A percentile compares a stretch with the other conserved stretches of the same genome.
Evolutionary conservation across 2,797 vertebrate genomes (phyloP).

Genomic region (Anabacerthia variegaticeps): DNA sequence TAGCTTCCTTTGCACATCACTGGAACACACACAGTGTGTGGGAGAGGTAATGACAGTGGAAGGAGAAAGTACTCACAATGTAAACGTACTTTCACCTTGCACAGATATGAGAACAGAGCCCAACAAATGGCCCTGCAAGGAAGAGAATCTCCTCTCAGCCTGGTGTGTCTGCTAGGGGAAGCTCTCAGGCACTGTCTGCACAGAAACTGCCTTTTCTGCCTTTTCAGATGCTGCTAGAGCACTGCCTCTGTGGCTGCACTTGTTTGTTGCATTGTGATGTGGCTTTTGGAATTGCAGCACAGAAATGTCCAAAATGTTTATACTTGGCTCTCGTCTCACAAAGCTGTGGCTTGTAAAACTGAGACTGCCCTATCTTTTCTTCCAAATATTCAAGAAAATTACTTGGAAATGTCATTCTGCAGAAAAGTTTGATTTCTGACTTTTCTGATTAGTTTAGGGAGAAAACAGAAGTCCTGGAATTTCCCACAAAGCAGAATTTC

Average conservation of each 20-base stretch:
- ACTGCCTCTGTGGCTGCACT: not conserved
- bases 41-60: constrained; percentile 25
- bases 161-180: not conserved
- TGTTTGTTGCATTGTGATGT: not conserved
- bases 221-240: not conserved
- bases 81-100: constrained; percentile 32
- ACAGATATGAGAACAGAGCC: not conserved
- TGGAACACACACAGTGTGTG: not conserved
- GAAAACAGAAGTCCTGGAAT: constrained; percentile 52
- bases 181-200: not conserved
- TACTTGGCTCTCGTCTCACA: not conserved
- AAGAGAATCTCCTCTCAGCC: not conserved
- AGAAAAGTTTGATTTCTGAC: constrained; percentile 13
- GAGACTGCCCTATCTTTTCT: not conserved
- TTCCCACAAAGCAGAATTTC: constrained; percentile 28
- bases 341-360: not conserved
- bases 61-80: constrained; percentile 11
- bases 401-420: constrained; percentile 4
- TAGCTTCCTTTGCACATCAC: constrained; percentile 15
- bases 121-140: not conserved
- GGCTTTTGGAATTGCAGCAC: not conserved
- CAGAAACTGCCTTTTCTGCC: not conserved
- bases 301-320: not conserved
- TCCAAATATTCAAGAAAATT: constrained; percentile 13
- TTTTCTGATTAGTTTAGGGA: not conserved